Evolutionary conservation across 2,113 vertebrate species (phyloP), one percentile per base, ranked within the genome.

Genomic region (Phaetusa simplex): DNA sequence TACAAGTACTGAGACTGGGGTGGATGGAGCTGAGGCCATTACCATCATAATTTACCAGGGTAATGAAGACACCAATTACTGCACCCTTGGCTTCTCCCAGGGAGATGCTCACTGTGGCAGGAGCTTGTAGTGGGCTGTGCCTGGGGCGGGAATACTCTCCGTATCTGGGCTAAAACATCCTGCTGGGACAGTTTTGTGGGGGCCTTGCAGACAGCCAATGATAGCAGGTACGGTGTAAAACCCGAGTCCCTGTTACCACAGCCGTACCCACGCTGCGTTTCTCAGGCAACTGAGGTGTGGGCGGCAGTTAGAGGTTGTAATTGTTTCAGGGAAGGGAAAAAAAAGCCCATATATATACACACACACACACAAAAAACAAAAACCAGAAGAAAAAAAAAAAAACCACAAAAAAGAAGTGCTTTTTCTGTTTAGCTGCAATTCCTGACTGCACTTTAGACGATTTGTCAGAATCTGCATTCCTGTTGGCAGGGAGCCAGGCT

Each of bases 231-330:
- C 5, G 8, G 92, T 90, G 86, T 89, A 83, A 90, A 96, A 80
- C 73, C 40, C 0, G 0, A 88, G 76, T 88, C 67, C 56, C 49
- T 90, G 5, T 94, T 91, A 83, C 32, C 76, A 66, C 69, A 93
- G 66, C 90, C 42, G 2, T 93, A 86, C 97, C 96, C 97, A 97
- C 77, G 43, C 95, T 87, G 77, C n/a, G 89, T 98, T 98, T 97
- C 97, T 97, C 82, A 88, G 96, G 97, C 97, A 98, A 96, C 97
- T 85, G 95, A 77, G 81, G 22, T 49, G 97, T 98, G 78, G 97
- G 97, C 0, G 49, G 93, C 52, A 95, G 85, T 77, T 88, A 89
- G 94, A 93, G 58, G 43, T 85, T 93, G 92, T 94, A 94, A 94
- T 96, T 96, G 89, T 96, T 96, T 95, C 29, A 9, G 15, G 8